These are phyloP conservation scores for Apomyelois bistriatella DNA, from an alignment of 2,888 invertebrate species.

Conservation along the genomic window DNA sequence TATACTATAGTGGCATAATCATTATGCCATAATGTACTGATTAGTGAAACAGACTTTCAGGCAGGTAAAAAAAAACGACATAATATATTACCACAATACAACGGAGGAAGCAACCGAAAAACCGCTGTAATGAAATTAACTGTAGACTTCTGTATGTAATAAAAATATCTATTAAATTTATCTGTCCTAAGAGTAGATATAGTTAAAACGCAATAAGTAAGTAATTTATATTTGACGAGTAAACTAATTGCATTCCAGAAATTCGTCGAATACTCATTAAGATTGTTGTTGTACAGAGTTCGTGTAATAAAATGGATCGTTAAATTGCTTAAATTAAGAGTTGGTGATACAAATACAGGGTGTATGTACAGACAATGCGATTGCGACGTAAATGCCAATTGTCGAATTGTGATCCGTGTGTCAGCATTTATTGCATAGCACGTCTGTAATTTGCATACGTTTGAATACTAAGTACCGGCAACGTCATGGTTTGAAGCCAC, in stretches of 20 bases:
- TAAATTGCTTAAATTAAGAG: constrained; percentile 8
- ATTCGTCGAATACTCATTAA: constrained; percentile 4
- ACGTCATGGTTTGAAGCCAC: constrained; percentile 69
- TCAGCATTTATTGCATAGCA: constrained; percentile 79
- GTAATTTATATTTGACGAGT: constrained; percentile 4
- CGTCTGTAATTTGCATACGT: constrained; percentile 79
- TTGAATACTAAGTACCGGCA: constrained; percentile 74
- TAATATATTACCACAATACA: no score
- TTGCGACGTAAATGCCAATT: constrained; percentile 73
- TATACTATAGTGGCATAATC: no score
- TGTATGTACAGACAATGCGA: constrained; percentile 43
- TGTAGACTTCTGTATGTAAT: no score
- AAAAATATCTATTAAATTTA: no score
- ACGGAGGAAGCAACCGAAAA: no score
- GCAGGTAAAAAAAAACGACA: no score
- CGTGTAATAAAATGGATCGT: constrained; percentile 3
- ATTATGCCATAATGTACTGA: no score
- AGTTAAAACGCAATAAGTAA: neutral
- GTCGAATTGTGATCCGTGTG: constrained; percentile 77
- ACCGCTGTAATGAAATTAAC: no score
- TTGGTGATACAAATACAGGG: neutral
- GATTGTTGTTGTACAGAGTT: constrained; percentile 2
- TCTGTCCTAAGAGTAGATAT: neutral
- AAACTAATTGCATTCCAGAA: constrained; percentile 10
- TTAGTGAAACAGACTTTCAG: no score